Conservation (phyloP, 2,888 invertebrate species). For the Nezara viridula region DNA sequence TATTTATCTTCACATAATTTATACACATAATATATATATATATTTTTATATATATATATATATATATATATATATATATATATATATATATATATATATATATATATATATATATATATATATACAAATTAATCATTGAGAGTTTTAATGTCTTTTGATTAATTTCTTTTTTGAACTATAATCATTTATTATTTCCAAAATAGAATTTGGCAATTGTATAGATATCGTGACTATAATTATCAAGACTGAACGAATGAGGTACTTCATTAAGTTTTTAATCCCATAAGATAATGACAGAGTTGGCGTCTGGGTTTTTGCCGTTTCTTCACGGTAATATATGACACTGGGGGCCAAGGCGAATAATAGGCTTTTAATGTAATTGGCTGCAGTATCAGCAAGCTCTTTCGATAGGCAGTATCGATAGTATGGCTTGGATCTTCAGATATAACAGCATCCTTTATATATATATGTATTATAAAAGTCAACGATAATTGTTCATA, state of each 20-base stretch:
- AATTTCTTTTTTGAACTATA: too few relatives aligned
- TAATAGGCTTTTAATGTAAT: slow-evolving; percentile 31
- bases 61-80: too few relatives aligned
- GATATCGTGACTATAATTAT: background rate
- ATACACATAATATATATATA: too few relatives aligned
- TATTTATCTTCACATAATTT: too few relatives aligned
- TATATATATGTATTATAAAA: too few relatives aligned
- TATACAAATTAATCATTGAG: too few relatives aligned
- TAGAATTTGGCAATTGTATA: background rate
- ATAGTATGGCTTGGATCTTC: background rate
- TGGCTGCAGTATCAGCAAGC: background rate
- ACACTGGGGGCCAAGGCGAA: background rate
- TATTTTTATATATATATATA: too few relatives aligned
- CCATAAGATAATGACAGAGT: background rate
- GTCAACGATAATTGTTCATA: too few relatives aligned
- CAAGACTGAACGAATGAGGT: background rate
- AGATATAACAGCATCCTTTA: background rate
- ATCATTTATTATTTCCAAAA: too few relatives aligned
- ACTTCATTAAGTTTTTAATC: background rate
- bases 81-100: too few relatives aligned
- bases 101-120: too few relatives aligned
- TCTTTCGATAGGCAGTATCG: background rate
- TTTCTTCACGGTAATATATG: slow-evolving; percentile 1
- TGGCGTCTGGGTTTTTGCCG: background rate
- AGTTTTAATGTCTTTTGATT: too few relatives aligned